Base-by-base conservation (phyloP, 2,888 invertebrate species). In the Dendrolimus pini region DNA sequence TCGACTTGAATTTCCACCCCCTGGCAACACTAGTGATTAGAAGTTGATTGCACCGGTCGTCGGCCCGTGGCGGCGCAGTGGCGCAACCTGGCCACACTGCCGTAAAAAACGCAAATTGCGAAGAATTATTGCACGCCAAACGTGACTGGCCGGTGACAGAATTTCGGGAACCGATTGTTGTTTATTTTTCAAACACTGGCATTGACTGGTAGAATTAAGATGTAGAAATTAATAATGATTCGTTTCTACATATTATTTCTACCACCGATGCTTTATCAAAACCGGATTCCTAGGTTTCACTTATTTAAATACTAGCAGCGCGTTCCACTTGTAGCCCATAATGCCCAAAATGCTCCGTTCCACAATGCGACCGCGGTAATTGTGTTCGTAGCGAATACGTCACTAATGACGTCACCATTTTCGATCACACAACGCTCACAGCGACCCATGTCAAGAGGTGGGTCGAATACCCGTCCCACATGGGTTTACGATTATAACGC, bases 31-130 rank as follows among this genome's bases (percentile, higher is more conserved):
- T 60, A 64, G 59, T 61, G 64, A 64, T 66, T 62, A 71, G 65
- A 72, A 71, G 68, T 60, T 67, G 70, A 78, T 82, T 82, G 82
- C 80, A 68, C 74, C 66, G 81, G 82, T 79, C 80, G 71, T 69
- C 73, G 79, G 78, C 80, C 83, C 80, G 81, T 75, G 71, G 75
- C 56, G 41, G n/a, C 47, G 12, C 12, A 47, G 47, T 47, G 47
- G 47, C 47, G 47, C 47, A 47, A 47, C 47, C 9, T 47, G 47
- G 47, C 47, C 47, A 47, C 47, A 47, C 47, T 47, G 47, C 47
- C 12, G 47, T 12, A 47, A 47, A 47, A 47, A 47, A 47, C 47
- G 47, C 47, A 9, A 47, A 47, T 47, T 47, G 47, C 47, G 47
- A 47, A 47, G 47, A 47, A 47, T 47, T 47, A 47, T 47, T 47